Percentiles rank a stretch among this genome's conserved stretches.
Evolutionary conservation across 2,888 invertebrate genomes (phyloP).

Genomic region (Drosophila picticornis): DNA sequence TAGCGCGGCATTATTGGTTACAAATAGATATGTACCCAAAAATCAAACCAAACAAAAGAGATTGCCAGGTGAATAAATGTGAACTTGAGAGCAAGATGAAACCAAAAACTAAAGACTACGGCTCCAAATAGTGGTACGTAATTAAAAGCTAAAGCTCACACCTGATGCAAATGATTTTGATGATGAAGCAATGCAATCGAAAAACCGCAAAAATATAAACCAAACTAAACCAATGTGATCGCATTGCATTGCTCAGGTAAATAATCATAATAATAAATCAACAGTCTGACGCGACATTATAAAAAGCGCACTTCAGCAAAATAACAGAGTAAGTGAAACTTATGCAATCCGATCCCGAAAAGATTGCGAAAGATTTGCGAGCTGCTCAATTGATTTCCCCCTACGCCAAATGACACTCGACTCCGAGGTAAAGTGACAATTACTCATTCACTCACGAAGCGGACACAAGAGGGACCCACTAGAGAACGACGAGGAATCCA

Average conservation of each 20-base stretch:
- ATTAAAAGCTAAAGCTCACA: conserved; percentile 10
- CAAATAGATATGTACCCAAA: neutral
- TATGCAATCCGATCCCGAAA: conserved; percentile 54
- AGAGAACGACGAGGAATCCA: conserved; percentile 3
- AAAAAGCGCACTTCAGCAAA: conserved; percentile 2
- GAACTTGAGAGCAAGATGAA: conserved; percentile 58
- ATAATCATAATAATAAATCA: conserved; percentile 13
- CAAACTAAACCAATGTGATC: conserved; percentile 11
- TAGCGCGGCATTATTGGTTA: conserved; percentile 65
- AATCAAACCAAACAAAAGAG: conserved; percentile 15
- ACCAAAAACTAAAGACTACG: conserved; percentile 32
- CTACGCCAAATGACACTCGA: conserved; percentile 4
- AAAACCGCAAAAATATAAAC: conserved; percentile 53
- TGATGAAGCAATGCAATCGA: conserved; percentile 1
- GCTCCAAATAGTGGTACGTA: conserved; percentile 13
- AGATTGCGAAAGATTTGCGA: conserved; percentile 25
- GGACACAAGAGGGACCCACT: neutral
- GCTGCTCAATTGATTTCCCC: conserved; percentile 27
- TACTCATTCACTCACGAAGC: conserved; percentile 39
- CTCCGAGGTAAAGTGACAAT: conserved; percentile 44
- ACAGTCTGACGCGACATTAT: neutral
- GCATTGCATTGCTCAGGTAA: conserved; percentile 35
- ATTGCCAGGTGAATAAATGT: conserved; percentile 6
- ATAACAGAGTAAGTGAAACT: conserved; percentile 20
- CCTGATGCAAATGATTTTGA: conserved; percentile 3